Base-by-base conservation (phyloP, 2,113 vertebrate species). In the Todiramphus saurophagus region DNA sequence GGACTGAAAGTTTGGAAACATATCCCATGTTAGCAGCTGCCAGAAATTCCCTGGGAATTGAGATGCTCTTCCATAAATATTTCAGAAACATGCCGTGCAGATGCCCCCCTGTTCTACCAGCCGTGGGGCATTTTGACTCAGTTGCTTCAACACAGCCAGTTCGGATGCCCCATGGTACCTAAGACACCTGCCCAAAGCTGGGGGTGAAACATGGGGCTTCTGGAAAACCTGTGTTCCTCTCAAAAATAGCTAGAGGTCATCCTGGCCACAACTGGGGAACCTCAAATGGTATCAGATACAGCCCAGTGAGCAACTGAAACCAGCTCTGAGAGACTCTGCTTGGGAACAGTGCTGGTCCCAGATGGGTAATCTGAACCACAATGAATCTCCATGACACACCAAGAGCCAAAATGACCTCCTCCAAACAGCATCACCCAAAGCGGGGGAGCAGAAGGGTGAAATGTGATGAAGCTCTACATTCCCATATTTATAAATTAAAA, bases 1-100 rank as follows among this genome's bases (percentile, higher is more conserved):
- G 66, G 98, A 98, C 99, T 99, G 97, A 35, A 97, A 94, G 10
- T 23, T 67, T 50, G 68, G 58, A 95, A 80, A 87, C 7, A 70
- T 10, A 31, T 10, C 44, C 31, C 31, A 1, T 1, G 10, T 94
- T 62, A 91, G 68, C 15, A 56, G 44, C 48, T 39, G 51, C 56
- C 46, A 35, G 18, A 27, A 28, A 28, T 66, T 77, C 37, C 35
- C 39, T 31, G 30, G 55, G 30, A 56, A 31, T 31, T 33, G 24
- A n/a, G 44, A 37, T 73, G 48, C 3, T n/a, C 41, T 53, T 80
- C 33, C 50, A 27, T 33, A 51, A 75, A 44, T 33, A 23, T 74
- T 58, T 64, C 55, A 78, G 59, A 59, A 70, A 46, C 0, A 0
- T 1, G 9, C 33, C 4, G 1, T 16, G 41, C 12, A 64, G 37